These are phyloP conservation scores for Dasypus novemcinctus DNA, from an alignment of 2,113 vertebrate genomes.

Conservation along the genomic window DNA sequence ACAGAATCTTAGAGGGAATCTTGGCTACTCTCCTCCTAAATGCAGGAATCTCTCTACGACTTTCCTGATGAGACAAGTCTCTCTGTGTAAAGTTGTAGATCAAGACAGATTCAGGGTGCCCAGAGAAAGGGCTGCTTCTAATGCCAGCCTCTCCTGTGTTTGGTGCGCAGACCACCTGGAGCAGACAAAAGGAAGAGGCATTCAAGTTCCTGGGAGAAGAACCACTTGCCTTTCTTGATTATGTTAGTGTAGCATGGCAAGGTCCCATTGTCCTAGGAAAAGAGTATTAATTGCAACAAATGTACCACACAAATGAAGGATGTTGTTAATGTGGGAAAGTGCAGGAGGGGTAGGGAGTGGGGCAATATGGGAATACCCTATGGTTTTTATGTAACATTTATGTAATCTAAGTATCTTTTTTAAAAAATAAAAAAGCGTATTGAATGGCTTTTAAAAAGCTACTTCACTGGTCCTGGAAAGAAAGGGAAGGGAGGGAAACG, in stretches of 20 bases:
- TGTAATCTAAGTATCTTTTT: too few species aligned
- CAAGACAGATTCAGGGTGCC: background rate
- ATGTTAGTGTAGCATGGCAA: too few species aligned
- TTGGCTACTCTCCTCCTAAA: background rate
- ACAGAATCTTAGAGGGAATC: background rate
- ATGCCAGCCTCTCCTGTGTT: background rate
- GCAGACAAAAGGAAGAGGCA: background rate
- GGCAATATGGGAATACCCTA: too few species aligned
- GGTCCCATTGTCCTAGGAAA: background rate
- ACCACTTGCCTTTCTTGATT: background rate
- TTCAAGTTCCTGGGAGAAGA: too few species aligned
- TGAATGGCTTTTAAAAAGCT: background rate
- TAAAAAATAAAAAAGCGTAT: too few species aligned
- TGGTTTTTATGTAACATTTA: too few species aligned
- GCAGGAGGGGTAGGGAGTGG: too few species aligned
- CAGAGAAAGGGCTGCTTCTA: background rate
- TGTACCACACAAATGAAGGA: too few species aligned
- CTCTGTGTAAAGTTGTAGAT: too few species aligned
- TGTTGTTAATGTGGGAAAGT: too few species aligned
- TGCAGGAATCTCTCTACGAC: background rate
- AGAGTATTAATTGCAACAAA: background rate
- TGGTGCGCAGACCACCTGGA: background rate
- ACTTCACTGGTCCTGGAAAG: background rate
- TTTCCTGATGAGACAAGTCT: too few species aligned
- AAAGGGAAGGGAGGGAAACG: accelerated